These are phyloP conservation scores for Rhagoletis pomonella DNA, from an alignment of 1,140 invertebrate genomes.

Conservation along the genomic window DNA sequence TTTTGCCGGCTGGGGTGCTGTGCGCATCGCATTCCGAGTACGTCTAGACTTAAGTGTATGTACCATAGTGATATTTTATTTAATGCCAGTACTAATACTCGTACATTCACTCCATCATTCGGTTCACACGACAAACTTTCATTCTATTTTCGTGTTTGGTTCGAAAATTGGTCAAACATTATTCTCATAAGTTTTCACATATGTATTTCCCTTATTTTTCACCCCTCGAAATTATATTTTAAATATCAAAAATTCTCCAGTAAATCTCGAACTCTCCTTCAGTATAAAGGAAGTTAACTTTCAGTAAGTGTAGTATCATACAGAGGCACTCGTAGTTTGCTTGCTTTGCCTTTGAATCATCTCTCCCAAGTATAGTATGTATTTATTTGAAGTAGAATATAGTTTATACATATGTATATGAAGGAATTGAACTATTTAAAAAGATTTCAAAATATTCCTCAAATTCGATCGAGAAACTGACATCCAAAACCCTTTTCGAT, in stretches of 20 bases:
- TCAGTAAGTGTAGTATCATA: no score
- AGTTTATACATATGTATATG: no score
- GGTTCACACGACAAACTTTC: slow-evolving; percentile 26
- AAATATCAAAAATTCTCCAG: neutral
- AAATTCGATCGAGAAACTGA: no score
- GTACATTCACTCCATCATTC: slow-evolving; percentile 21
- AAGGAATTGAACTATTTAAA: no score
- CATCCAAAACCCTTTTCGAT: no score
- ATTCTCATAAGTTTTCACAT: slow-evolving; percentile 20
- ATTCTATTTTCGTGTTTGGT: slow-evolving; percentile 21
- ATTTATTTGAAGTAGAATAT: no score
- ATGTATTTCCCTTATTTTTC: neutral
- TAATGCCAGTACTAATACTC: slow-evolving; percentile 44
- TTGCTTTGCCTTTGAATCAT: no score
- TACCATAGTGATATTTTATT: slow-evolving; percentile 24
- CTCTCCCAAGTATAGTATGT: no score
- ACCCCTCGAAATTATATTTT: neutral
- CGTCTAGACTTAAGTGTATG: neutral
- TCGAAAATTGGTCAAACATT: slow-evolving; percentile 33
- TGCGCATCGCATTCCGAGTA: neutral
- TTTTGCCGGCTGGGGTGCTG: neutral
- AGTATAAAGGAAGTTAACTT: no score
- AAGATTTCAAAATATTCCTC: no score
- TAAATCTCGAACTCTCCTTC: no score
- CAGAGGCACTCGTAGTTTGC: no score